Evolutionary conservation across 2,113 vertebrate genomes (phyloP).

Genomic region (Epinephelus moara): DNA sequence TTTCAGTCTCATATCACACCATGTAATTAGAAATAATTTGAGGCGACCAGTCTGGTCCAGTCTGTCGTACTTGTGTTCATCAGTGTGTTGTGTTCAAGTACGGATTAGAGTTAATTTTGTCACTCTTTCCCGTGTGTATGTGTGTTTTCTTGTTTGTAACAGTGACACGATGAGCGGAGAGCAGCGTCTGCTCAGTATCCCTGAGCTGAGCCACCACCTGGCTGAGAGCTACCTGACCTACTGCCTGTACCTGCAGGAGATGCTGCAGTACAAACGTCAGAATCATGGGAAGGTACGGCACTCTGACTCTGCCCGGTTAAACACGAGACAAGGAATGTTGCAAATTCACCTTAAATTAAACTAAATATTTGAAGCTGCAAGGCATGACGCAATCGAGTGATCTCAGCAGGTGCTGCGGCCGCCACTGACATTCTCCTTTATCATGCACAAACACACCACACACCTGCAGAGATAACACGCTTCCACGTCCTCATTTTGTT

Average conservation of each 20-base stretch:
- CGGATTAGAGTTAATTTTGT: neutral
- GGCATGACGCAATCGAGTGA: neutral
- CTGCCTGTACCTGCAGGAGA: slow-evolving; percentile 93
- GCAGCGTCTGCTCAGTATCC: slow-evolving; percentile 92
- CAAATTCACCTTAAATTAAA: neutral
- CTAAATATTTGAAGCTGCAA: neutral
- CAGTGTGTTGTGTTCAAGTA: neutral
- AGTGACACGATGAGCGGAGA: slow-evolving; percentile 89
- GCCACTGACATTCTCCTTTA: neutral
- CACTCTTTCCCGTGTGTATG: neutral
- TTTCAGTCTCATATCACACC: neutral
- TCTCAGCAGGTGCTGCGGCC: neutral
- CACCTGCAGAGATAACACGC: neutral
- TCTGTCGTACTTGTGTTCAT: neutral
- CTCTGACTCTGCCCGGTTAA: neutral
- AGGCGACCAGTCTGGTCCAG: neutral
- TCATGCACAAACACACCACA: neutral
- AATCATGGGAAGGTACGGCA: slow-evolving; percentile 92
- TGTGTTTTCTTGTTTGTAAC: slow-evolving; percentile 36
- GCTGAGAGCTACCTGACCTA: slow-evolving; percentile 97
- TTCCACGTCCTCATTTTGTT: slow-evolving; percentile 6
- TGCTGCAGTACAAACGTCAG: slow-evolving; percentile 95
- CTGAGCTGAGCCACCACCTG: slow-evolving; percentile 95
- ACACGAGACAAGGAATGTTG: neutral
- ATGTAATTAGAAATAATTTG: neutral